Conservation (phyloP, 2,113 vertebrate species). For the Mormyrus iriodes region DNA sequence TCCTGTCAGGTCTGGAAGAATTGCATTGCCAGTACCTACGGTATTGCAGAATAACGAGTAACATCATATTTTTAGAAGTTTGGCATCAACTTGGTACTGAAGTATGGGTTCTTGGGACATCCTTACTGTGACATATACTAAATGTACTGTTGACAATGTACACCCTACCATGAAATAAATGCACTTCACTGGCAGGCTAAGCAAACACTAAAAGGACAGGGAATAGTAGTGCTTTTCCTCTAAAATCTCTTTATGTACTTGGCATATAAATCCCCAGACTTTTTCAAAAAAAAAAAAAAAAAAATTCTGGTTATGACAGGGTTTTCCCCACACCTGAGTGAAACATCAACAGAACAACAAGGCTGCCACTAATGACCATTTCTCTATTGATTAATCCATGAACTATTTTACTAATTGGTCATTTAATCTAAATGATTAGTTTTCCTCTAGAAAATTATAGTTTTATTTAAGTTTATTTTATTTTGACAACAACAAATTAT, state of each 20-base stretch:
- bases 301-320: neutral
- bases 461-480: neutral
- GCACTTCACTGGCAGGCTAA: neutral
- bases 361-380: neutral
- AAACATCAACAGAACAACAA: neutral
- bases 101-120: neutral
- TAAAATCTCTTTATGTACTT: neutral
- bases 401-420: neutral
- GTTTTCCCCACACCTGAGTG: neutral
- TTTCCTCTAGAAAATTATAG: neutral
- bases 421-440: neutral
- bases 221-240: neutral
- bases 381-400: neutral
- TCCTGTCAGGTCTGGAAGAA: neutral
- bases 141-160: neutral
- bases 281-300: neutral
- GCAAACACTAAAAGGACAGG: neutral
- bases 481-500: neutral
- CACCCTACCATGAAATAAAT: neutral
- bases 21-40: neutral
- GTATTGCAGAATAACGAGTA: neutral
- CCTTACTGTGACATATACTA: neutral
- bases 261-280: neutral
- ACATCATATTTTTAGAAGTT: neutral
- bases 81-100: neutral